A percentile compares a stretch with the other conserved stretches of the same genome.
phyloP scores from a whole-genome alignment of 1,140 invertebrate species.

The Augochlora pura region DNA sequence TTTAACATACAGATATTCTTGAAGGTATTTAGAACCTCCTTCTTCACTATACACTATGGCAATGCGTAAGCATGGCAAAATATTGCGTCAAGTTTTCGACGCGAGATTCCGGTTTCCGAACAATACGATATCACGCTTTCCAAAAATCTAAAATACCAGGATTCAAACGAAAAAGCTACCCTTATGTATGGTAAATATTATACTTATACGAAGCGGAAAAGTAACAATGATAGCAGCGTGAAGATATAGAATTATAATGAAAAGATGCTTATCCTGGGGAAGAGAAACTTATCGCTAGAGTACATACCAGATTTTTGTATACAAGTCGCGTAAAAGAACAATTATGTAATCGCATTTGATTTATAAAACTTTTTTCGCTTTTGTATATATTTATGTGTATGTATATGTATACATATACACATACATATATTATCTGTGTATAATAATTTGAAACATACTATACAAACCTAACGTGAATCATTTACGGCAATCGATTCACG shows the following conservation, averaged over 20 bases:
- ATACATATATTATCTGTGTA: constrained; percentile 53
- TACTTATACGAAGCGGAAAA: neutral
- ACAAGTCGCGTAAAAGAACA: constrained; percentile 19
- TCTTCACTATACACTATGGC: constrained; percentile 24
- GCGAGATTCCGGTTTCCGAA: constrained; percentile 26
- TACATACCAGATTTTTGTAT: constrained; percentile 4
- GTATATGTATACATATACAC: too few relatives aligned
- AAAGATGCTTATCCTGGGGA: neutral
- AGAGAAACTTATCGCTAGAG: neutral
- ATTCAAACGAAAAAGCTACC: neutral
- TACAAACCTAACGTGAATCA: constrained; percentile 61
- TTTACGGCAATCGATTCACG: constrained; percentile 56
- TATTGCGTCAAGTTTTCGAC: constrained; percentile 9
- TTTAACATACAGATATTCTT: constrained; percentile 9
- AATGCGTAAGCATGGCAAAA: constrained; percentile 41
- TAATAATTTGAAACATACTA: constrained; percentile 56
- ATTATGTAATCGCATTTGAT: constrained; percentile 29
- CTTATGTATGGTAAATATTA: neutral
- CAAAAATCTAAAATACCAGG: neutral
- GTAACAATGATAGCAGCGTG: neutral
- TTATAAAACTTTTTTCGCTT: constrained; percentile 63
- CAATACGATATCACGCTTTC: neutral
- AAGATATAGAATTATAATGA: too few relatives aligned
- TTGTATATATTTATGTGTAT: constrained; percentile 35
- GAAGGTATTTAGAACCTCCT: neutral